Evolutionary conservation across 2,113 vertebrate species (phyloP), one percentile per base, ranked within the genome.

Genomic region (Tyto alba): DNA sequence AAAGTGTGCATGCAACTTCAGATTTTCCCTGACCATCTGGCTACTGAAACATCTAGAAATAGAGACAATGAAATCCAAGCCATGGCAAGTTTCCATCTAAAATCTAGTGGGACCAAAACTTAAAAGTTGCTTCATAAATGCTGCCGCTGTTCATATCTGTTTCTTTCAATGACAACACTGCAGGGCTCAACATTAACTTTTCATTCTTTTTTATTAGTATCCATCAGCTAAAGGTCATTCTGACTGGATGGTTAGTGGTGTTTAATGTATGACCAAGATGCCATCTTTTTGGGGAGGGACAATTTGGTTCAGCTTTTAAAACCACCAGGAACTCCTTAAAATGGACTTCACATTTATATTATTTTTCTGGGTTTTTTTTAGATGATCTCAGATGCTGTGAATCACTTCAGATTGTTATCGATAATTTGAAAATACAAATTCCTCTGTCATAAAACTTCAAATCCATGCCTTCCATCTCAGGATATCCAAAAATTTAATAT

Each of bases 11-110:
- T 68, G 59, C 55, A 94, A 91, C 83, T 89, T 87, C 59, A 78
- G 90, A 69, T 92, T 96, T 89, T 97, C 27, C 62, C 88, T 91
- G 47, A 75, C 74, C 32, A 30, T 98, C 92, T 96, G 93, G 73
- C 81, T 90, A 43, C 79, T 38, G n/a, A 91, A 87, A 66, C 83
- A 36, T 85, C 47, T 57, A 77, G 40, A 83, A 95, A 88, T 9
- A 96, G 32, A 92, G 45, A 57, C 26, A 80, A 64, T 87, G 48
- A 95, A 95, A 95, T 60, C 50, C 78, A 75, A 95, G 56, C 16
- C 19, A 59, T 47, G 41, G 48, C 34, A 96, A 85, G 9, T 88
- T 96, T 95, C 75, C 85, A 71, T 86, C 32, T 89, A 85, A 95
- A 97, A 93, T 53, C 84, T 86, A 71, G 12, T 55, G 73, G 43